Base-by-base conservation (phyloP, 2,113 vertebrate genomes). In the Onychostoma macrolepis region DNA sequence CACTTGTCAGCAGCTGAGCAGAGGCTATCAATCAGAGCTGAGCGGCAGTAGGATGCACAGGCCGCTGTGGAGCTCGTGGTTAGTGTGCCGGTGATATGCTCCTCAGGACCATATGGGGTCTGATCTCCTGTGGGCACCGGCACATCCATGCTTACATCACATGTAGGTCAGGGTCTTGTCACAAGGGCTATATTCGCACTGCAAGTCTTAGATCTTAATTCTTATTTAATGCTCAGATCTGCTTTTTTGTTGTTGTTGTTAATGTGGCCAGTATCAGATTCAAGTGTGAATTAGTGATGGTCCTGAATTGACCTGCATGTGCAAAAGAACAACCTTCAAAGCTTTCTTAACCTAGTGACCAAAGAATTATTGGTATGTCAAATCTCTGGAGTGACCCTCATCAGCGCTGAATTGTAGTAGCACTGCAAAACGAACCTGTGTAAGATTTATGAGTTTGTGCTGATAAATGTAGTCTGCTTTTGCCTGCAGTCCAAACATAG, bases 31-130 rank as follows among this genome's bases (percentile, higher is more conserved):
- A 38, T 89, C 92, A 89, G 89, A 90, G 86, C 6, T 13, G 87
- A 90, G 92, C 89, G 83, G 84, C 67, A 63, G 87, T 84, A 79
- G 38, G 21, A 80, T 69, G 71, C 50, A 63, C 45, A 56, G 30
- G 58, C 38, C 15, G 1, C 89, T 83, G 86, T 72, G 81, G 53
- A 15, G 71, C 85, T 90, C 69, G 58, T 89, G 93, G 91, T 93
- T 91, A 92, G 87, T 81, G 36, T 90, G 87, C 86, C 87, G 88
- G 90, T 90, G 41, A 83, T 45, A 58, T 80, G 91, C 80, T 90
- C 86, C 88, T 92, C 67, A 19, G 88, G 56, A 92, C 88, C 92
- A 93, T 91, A 92, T 90, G 90, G 91, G 92, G 89, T 90, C 86
- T 80, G 63, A 80, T 63, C 65, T 80, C 72, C 84, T 90, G 63